These are phyloP conservation scores for Scaptomyza polygonia DNA, from an alignment of 2,888 invertebrate species.

Conservation along the genomic window DNA sequence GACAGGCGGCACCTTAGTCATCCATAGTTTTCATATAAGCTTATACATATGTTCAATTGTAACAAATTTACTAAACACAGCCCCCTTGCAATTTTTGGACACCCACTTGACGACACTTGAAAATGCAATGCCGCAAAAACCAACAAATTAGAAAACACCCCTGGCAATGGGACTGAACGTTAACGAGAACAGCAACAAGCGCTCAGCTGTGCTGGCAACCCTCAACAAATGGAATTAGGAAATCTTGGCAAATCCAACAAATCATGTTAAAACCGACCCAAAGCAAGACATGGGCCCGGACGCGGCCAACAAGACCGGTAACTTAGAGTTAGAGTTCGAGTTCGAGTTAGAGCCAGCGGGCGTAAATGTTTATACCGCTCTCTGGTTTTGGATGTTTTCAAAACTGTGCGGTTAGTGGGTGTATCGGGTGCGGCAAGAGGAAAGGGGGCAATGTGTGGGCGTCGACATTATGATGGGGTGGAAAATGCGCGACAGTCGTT, in stretches of 20 bases:
- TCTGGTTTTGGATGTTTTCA: conserved; percentile 72
- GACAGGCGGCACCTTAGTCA: background rate
- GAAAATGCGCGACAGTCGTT: conserved; percentile 54
- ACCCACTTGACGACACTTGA: conserved; percentile 42
- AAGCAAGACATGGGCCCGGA: conserved; percentile 23
- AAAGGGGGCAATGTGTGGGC: conserved; percentile 44
- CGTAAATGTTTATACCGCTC: conserved; percentile 70
- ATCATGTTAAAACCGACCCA: conserved; percentile 80
- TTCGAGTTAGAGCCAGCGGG: conserved; percentile 44
- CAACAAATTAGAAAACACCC: conserved; percentile 62
- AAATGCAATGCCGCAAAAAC: conserved; percentile 45
- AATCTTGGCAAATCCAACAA: conserved; percentile 80
- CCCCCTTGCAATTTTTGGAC: conserved; percentile 23
- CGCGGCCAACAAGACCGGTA: conserved; percentile 11
- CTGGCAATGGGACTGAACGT: conserved; percentile 16
- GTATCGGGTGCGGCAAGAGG: background rate
- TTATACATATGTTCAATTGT: conserved; percentile 14
- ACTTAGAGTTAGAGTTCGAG: conserved; percentile 25
- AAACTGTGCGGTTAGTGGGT: conserved; percentile 79
- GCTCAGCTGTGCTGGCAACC: conserved; percentile 54
- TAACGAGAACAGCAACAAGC: background rate
- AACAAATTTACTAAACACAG: conserved; percentile 1
- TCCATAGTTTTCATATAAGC: background rate
- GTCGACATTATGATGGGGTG: conserved; percentile 72
- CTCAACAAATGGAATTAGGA: conserved; percentile 81